Conservation (phyloP, 2,797 vertebrate genomes). For the Oreonectes daqikongensis region DNA sequence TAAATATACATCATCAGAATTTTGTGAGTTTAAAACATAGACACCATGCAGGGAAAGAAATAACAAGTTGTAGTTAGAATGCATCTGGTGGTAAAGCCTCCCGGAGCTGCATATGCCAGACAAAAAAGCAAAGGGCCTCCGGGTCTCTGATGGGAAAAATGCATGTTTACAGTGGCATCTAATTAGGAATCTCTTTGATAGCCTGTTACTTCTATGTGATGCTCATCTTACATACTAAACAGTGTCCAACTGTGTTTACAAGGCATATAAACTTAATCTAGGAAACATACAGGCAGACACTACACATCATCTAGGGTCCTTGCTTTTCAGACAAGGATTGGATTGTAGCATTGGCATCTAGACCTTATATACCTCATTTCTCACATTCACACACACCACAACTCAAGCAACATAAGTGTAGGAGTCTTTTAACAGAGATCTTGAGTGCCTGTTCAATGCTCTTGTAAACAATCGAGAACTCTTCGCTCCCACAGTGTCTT, state of each 20-base stretch:
- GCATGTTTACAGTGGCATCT: constrained; percentile 63
- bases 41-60: no score
- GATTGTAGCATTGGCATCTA: neutral
- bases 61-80: neutral
- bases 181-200: constrained; percentile 71
- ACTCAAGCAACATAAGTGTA: constrained; percentile 31
- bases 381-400: neutral
- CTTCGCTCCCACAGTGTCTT: constrained; percentile 49
- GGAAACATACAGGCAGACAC: constrained; percentile 62
- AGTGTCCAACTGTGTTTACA: constrained; percentile 67
- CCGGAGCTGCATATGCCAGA: constrained; percentile 50
- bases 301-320: no score
- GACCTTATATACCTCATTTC: neutral
- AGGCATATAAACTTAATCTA: constrained; percentile 59
- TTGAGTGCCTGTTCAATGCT: constrained; percentile 50
- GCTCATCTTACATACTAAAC: constrained; percentile 68
- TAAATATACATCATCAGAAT: no score
- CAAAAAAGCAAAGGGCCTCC: constrained; percentile 43
- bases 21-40: no score
- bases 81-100: constrained; percentile 33
- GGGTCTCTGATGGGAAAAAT: constrained; percentile 61
- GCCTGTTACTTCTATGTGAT: constrained; percentile 66
- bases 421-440: constrained; percentile 50
- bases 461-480: constrained; percentile 36
- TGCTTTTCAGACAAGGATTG: neutral